Percentiles rank a stretch among this genome's conserved stretches.
phyloP scores from a whole-genome alignment of 2,888 invertebrate species.

The Trichacis sp. region DNA sequence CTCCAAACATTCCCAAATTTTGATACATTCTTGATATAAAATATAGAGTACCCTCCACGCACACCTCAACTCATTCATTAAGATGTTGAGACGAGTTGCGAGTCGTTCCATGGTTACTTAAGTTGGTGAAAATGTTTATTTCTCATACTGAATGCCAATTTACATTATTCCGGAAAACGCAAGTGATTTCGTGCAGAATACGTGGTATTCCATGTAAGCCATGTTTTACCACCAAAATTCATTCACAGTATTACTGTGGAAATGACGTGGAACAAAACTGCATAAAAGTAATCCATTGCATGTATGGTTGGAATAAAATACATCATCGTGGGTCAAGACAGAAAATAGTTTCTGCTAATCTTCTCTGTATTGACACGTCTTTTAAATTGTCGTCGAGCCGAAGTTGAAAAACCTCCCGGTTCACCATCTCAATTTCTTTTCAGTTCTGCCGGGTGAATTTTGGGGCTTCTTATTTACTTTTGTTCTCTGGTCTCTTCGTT shows the following conservation, averaged over 20 bases:
- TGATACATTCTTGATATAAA: constrained; percentile 90
- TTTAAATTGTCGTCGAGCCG: constrained; percentile 20
- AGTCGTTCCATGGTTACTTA: constrained; percentile 82
- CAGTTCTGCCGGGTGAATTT: not conserved
- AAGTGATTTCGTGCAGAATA: constrained; percentile 3
- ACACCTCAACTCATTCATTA: constrained; percentile 86
- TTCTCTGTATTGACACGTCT: constrained; percentile 37
- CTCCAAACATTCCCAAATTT: constrained; percentile 93
- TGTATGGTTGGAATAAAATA: constrained; percentile 37
- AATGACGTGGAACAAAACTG: constrained; percentile 31
- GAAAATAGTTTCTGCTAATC: constrained; percentile 49
- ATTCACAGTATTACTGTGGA: constrained; percentile 31
- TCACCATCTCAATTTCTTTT: constrained; percentile 41
- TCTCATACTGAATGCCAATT: constrained; percentile 13
- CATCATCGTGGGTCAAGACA: constrained; percentile 50
- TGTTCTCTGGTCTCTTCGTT: not conserved
- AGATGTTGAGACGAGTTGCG: constrained; percentile 85
- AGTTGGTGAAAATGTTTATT: constrained; percentile 1
- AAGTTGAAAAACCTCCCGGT: constrained; percentile 16
- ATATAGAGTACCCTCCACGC: constrained; percentile 93
- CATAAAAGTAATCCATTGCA: constrained; percentile 49
- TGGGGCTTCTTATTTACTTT: not conserved
- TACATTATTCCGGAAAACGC: constrained; percentile 19
- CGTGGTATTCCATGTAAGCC: constrained; percentile 5
- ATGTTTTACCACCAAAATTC: constrained; percentile 22